These are phyloP conservation scores for Glyptemys insculpta DNA, from an alignment of 2,797 vertebrate species.

Conservation along the genomic window DNA sequence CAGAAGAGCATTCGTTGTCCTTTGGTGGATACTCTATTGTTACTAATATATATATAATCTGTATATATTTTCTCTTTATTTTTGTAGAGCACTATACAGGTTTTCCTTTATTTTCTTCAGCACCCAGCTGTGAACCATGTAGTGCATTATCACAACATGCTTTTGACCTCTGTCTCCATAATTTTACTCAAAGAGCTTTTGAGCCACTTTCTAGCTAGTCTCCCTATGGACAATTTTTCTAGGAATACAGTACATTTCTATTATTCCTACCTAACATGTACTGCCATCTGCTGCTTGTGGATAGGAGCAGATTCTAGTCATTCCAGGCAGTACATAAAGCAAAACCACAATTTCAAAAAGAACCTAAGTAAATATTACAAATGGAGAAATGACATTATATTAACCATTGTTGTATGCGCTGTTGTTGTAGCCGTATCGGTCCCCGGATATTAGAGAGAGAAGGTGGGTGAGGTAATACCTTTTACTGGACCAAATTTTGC, in stretches of 20 bases:
- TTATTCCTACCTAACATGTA: slow-evolving; percentile 58
- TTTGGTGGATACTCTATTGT: neutral
- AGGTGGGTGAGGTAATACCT: too few species aligned
- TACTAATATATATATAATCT: neutral
- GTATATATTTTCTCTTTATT: neutral
- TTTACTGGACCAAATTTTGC: too few species aligned
- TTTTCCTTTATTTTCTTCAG: neutral
- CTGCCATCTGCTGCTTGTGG: slow-evolving; percentile 78
- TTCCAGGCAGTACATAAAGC: slow-evolving; percentile 42
- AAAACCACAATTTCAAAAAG: neutral
- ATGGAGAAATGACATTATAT: neutral
- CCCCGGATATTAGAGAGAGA: too few species aligned
- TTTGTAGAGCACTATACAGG: neutral
- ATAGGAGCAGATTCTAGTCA: slow-evolving; percentile 41
- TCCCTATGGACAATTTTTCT: slow-evolving; percentile 69
- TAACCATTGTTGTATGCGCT: too few species aligned
- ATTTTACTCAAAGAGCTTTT: slow-evolving; percentile 23
- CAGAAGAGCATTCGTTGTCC: too few species aligned
- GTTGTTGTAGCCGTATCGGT: too few species aligned
- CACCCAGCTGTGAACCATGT: neutral
- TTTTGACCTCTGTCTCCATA: slow-evolving; percentile 8
- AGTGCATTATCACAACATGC: slow-evolving; percentile 27
- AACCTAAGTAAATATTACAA: slow-evolving; percentile 45
- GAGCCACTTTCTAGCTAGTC: slow-evolving; percentile 62
- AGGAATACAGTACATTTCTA: slow-evolving; percentile 68